Evolutionary conservation across 2,888 invertebrate species (phyloP).

Genomic region (Pandemis cinnamomeana): DNA sequence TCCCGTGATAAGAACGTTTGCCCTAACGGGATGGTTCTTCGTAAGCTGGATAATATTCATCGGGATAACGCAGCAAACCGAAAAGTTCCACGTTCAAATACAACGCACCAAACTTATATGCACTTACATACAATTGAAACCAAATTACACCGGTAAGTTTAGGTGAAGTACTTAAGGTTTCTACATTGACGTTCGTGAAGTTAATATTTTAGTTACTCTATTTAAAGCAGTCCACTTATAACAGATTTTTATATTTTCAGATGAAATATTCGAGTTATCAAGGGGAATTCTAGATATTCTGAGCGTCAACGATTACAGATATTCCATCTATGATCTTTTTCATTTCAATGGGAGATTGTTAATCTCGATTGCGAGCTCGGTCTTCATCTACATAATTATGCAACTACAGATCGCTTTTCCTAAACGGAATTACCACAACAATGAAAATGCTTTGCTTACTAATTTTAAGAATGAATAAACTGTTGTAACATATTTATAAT

Average conservation of each 20-base stretch:
- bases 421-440: constrained; percentile 43
- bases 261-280: constrained; percentile 54
- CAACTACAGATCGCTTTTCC: constrained; percentile 64
- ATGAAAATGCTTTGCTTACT: not conserved
- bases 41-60: constrained; percentile 56
- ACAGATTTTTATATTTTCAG: constrained; percentile 53
- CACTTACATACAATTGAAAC: constrained; percentile 60
- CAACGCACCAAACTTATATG: constrained; percentile 67
- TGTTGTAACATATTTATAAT: not conserved
- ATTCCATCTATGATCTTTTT: constrained; percentile 57
- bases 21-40: constrained; percentile 55
- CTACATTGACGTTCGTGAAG: too few species aligned
- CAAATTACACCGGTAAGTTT: constrained; percentile 29
- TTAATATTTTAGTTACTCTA: too few species aligned
- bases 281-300: constrained; percentile 55
- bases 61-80: constrained; percentile 49
- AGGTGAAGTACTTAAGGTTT: not conserved
- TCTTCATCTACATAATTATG: constrained; percentile 66
- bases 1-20: constrained; percentile 52
- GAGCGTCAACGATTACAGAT: constrained; percentile 51
- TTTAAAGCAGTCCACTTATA: not conserved
- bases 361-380: constrained; percentile 57
- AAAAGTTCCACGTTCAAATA: constrained; percentile 61
- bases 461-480: not conserved
- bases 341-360: constrained; percentile 55